Base-by-base conservation (phyloP, 1,140 invertebrate genomes). In the Drepana arcuata region DNA sequence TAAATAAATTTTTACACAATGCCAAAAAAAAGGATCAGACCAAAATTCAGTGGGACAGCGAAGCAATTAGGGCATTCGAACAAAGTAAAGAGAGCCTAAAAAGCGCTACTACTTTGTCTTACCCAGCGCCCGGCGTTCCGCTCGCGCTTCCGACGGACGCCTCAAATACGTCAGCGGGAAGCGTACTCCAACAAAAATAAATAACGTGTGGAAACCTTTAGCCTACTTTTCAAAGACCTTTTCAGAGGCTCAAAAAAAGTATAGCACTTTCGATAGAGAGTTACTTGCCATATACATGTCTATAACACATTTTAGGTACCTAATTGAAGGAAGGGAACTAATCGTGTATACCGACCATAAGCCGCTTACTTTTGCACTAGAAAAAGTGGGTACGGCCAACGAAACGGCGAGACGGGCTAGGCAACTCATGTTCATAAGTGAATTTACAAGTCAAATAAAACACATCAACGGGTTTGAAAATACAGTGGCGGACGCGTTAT, bases 171-270 rank as follows among this genome's bases (percentile, higher is more conserved):
- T 27, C 24, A 3, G 24, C 10, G 16, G 34, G 24, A 5, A 25
- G 24, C 1, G 34, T 36, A 0, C 10, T 36, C 2, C 34, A 36
- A 11, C 34, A 36, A 16, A 4, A 7, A 10, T 26, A 7, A 10
- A 10, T 4, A 26, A 10, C 2, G 12, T 16, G 12, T 36, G 25
- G 24, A 1, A 27, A 28, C 34, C 24, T 16, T 36, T 36, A 16
- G 34, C 24, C 0, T 36, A 36, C 16, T 36, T 36, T 36, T 28
- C 34, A 2, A 25, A 26, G n/a, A 35, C 6, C 10, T 15, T 35
- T 9, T 14, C 34, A 7, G 14, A 35, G 10, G 23, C 34, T 9
- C 23, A 35, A 13, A 11, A 35, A 13, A 35, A 35, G 14, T 35
- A 35, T 15, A 14, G 11, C 12, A 35, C 34, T 2, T 25, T 26